Percentiles rank a stretch among this genome's conserved stretches.
Conservation (phyloP, 2,113 vertebrate genomes). For the Boleophthalmus pectinirostris region DNA sequence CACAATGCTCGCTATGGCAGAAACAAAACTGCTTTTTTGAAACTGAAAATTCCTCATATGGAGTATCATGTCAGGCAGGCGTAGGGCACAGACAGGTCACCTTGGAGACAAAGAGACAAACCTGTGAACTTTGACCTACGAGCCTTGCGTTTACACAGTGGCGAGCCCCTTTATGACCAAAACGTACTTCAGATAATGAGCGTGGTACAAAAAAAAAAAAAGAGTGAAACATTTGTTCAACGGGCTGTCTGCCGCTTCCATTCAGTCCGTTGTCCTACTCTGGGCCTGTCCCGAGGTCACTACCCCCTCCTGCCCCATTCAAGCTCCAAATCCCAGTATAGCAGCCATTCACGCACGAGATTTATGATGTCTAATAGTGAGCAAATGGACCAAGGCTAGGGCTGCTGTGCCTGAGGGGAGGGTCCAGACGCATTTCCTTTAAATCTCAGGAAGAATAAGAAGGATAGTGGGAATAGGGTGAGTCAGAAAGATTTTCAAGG, state of each 20-base stretch:
- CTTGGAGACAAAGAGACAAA: slow-evolving; percentile 41
- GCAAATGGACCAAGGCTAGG: slow-evolving; percentile 58
- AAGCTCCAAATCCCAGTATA: slow-evolving; percentile 51
- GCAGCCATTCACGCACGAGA: slow-evolving; percentile 70
- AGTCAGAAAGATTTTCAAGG: slow-evolving; percentile 65
- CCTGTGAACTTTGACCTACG: slow-evolving; percentile 46
- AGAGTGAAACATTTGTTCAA: slow-evolving; percentile 67
- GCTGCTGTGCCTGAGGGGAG: slow-evolving; percentile 40
- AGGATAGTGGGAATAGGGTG: slow-evolving; percentile 23
- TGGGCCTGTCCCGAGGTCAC: slow-evolving; percentile 62
- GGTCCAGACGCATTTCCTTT: slow-evolving; percentile 53
- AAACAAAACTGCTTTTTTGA: slow-evolving; percentile 22
- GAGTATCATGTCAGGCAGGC: slow-evolving; percentile 37
- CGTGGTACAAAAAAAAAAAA: slow-evolving; percentile 62
- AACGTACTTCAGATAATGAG: slow-evolving; percentile 35
- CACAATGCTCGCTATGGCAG: slow-evolving; percentile 20
- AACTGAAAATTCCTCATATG: slow-evolving; percentile 33
- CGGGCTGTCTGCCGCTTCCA: slow-evolving; percentile 52
- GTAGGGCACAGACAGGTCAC: slow-evolving; percentile 61
- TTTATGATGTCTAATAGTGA: slow-evolving; percentile 76
- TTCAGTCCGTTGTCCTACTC: slow-evolving; percentile 61
- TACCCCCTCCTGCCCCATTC: slow-evolving; percentile 28
- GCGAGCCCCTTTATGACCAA: slow-evolving; percentile 50
- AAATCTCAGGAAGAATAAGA: slow-evolving; percentile 51
- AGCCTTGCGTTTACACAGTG: slow-evolving; percentile 62